Evolutionary conservation across 2,113 vertebrate genomes (phyloP).

Genomic region (Polypterus bichir): DNA sequence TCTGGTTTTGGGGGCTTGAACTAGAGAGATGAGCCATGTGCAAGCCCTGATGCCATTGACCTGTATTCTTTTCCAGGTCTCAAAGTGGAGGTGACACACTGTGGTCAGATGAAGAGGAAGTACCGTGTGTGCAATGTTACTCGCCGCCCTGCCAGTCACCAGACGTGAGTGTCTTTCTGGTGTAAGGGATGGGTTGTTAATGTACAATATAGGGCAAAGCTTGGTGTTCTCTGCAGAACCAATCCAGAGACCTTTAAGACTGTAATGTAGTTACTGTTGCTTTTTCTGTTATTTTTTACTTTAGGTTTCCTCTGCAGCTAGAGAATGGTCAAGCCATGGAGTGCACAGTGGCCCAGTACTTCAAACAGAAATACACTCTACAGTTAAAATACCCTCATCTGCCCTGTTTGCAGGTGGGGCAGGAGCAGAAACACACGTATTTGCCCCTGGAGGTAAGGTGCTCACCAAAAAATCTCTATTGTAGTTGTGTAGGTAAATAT

Average conservation of each 20-base stretch:
- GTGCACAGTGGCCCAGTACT: constrained; percentile 97
- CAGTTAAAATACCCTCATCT: constrained; percentile 95
- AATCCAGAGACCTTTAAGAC: neutral
- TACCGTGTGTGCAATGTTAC: constrained; percentile 96
- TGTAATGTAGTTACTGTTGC: neutral
- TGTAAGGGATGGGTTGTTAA: too few species aligned
- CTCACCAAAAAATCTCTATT: neutral
- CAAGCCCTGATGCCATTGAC: too few species aligned
- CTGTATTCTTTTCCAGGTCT: constrained; percentile 52
- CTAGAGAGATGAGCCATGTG: neutral
- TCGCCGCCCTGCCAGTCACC: constrained; percentile 88
- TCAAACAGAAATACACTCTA: constrained; percentile 96
- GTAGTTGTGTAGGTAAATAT: neutral
- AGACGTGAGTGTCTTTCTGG: constrained; percentile 63
- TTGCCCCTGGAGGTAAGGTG: constrained; percentile 84
- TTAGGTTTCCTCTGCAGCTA: constrained; percentile 90
- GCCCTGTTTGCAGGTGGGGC: constrained; percentile 93
- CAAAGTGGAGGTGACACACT: constrained; percentile 96
- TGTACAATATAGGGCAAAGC: too few species aligned
- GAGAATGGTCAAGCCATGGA: constrained; percentile 98
- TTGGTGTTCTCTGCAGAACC: too few species aligned
- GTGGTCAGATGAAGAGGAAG: constrained; percentile 98
- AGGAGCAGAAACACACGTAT: constrained; percentile 97
- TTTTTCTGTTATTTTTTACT: constrained; percentile 9
- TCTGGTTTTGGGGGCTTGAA: neutral